Conservation (phyloP, 2,797 vertebrate species). For the Catamblyrhynchus diadema region DNA sequence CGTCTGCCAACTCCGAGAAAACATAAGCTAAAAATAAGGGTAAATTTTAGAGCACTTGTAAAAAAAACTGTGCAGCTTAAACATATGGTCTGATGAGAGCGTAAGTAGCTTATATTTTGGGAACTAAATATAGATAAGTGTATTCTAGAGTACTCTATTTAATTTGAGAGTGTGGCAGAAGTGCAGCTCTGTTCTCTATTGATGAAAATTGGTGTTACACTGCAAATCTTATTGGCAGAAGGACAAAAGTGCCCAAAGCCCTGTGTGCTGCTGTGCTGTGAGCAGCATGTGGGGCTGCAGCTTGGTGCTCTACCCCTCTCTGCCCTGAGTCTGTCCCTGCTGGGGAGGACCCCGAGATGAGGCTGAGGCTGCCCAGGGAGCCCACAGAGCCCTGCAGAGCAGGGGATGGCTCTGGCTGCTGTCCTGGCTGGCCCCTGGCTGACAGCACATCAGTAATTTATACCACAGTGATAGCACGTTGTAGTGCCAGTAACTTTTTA, state of each 20-base stretch:
- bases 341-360: not conserved
- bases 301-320: not conserved
- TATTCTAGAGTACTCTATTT: not conserved
- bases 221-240: not conserved
- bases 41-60: not conserved
- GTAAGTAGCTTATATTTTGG: not conserved
- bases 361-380: not conserved
- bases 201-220: accelerated
- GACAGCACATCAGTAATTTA: slow-evolving; percentile 10
- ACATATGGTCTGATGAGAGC: not conserved
- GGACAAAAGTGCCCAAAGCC: not conserved
- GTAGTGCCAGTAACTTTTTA: slow-evolving; percentile 82
- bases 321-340: not conserved
- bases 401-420: not conserved
- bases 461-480: slow-evolving; percentile 71
- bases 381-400: not conserved
- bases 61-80: not conserved
- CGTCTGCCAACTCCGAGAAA: not conserved
- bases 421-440: not conserved
- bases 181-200: not conserved
- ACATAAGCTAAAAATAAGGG: not conserved
- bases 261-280: not conserved
- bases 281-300: not conserved
- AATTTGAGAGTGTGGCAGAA: not conserved
- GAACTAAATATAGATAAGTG: not conserved